Evolutionary conservation across 2,888 invertebrate genomes (phyloP), one percentile per base, ranked within the genome.

Genomic region (Dione vanillae): DNA sequence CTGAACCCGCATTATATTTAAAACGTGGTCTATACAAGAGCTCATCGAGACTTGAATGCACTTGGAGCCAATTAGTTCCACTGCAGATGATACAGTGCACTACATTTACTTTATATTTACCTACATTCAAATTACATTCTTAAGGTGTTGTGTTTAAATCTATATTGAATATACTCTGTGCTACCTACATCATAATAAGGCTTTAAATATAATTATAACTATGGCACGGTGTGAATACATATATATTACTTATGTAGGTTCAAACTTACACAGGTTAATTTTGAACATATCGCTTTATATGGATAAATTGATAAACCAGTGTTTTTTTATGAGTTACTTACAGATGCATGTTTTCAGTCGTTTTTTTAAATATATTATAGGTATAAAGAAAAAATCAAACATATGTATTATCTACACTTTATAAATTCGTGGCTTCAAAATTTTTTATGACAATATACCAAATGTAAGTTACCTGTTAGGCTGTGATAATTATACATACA

Each of bases 41-140:
- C 80, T 78, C 79, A 83, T 86, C 81, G 81, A 87, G 83, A 84
- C 86, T 83, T 37, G 37, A 7, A 56, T 56, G 80, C 89, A 87
- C 86, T 89, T 85, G 88, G 81, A 77, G 74, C 80, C 85, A 88
- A 90, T 91, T 90, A 89, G 85, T 84, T 69, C 64, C 68, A 69
- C 62, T 69, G 68, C 40, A 69, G 62, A 69, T 69, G 54, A 10
- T 69, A 69, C 68, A 68, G 61, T 61, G 61, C 68, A 62, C 62
- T 68, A 62, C 47, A 68, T 68, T 45, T 56, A 16, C 37, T 56
- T 59, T 62, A 51, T 52, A 37, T 51, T 59, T 16, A 43, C 47
- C 0, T 62, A 40, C 62, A 47, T n/a, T 16, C 54, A 16, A 69
- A 62, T 54, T 45, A 47, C 45, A 54, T 54, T 47, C 62, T 68